These are phyloP conservation scores for Epinotia bilunana DNA, from an alignment of 2,888 invertebrate species.

Conservation along the genomic window DNA sequence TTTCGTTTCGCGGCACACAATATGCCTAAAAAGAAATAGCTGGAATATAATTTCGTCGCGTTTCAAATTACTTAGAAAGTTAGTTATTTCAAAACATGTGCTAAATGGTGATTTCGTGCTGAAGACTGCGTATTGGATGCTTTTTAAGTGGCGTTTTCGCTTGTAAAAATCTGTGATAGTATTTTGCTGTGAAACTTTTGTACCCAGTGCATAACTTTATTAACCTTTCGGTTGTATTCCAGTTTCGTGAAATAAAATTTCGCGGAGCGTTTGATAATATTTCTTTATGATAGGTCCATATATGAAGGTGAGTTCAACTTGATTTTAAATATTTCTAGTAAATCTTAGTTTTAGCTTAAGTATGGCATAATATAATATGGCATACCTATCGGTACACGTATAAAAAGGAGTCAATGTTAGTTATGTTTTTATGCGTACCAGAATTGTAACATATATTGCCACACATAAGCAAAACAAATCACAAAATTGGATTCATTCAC, in stretches of 20 bases:
- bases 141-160: constrained; percentile 61
- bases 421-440: background rate
- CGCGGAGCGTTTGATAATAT: constrained; percentile 74
- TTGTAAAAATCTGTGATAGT: constrained; percentile 76
- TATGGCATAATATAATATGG: no score
- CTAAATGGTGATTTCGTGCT: constrained; percentile 66
- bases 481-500: background rate
- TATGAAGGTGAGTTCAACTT: constrained; percentile 77
- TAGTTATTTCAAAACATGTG: constrained; percentile 59
- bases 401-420: no score
- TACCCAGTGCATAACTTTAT: constrained; percentile 50
- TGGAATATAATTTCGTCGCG: constrained; percentile 30
- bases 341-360: no score
- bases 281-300: constrained; percentile 84
- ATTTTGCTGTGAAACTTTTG: constrained; percentile 69
- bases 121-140: constrained; percentile 66
- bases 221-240: constrained; percentile 51
- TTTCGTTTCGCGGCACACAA: constrained; percentile 50
- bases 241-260: constrained; percentile 81
- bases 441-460: background rate
- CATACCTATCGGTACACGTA: no score
- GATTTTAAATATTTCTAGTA: background rate
- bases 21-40: constrained; percentile 82
- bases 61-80: constrained; percentile 24
- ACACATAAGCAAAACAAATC: no score